Conservation (phyloP, 1,140 invertebrate genomes). For the Rhagoletis zephyria region DNA sequence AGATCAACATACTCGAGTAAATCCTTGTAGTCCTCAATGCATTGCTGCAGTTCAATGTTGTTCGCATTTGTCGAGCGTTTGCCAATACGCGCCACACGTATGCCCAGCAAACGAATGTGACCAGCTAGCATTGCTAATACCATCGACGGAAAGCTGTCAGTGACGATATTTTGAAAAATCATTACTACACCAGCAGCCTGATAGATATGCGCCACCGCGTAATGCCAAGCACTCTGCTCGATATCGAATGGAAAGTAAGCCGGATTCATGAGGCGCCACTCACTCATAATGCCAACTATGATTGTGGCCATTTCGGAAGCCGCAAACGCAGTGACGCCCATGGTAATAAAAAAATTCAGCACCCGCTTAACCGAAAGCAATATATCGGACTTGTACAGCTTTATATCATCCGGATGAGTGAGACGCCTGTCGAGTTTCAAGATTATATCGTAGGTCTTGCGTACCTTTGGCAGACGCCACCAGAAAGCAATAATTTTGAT, state of each 20-base stretch:
- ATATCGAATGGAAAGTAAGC: conserved; percentile 54
- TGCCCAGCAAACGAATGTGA: conserved; percentile 6
- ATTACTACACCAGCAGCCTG: conserved; percentile 30
- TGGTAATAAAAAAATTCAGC: not conserved
- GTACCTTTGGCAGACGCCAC: not conserved
- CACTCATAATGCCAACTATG: not conserved
- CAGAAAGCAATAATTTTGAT: conserved; percentile 5
- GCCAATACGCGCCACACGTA: conserved; percentile 6
- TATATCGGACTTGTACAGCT: not conserved
- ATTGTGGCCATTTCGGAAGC: not conserved
- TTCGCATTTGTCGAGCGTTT: not conserved
- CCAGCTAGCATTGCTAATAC: conserved; percentile 2
- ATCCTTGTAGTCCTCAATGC: conserved; percentile 38
- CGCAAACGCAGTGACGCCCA: not conserved
- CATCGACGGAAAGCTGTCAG: conserved; percentile 18
- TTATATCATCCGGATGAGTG: not conserved
- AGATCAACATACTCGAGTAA: conserved; percentile 4
- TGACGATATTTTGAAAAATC: conserved; percentile 52
- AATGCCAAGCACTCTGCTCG: not conserved
- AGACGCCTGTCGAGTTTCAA: conserved; percentile 8
- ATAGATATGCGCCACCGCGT: conserved; percentile 45
- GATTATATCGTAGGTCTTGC: not conserved
- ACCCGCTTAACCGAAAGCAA: not conserved
- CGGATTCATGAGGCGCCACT: conserved; percentile 48
- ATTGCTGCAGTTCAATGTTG: not conserved